Evolutionary conservation across 2,113 vertebrate species (phyloP), one percentile per base, ranked within the genome.

Genomic region (Sinocyclocheilus maitianheensis): DNA sequence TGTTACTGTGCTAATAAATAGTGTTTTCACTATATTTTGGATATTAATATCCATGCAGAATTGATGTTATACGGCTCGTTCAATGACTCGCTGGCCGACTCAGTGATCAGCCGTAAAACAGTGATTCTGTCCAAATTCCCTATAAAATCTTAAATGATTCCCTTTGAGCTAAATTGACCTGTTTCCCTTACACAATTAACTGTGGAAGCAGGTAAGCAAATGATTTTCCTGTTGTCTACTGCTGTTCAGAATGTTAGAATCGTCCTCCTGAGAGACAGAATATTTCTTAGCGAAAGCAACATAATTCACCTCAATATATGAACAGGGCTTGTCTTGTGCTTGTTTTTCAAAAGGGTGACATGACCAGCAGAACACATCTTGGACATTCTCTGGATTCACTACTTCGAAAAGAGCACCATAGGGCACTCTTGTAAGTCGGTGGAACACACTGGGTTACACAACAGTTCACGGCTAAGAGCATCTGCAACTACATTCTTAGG

Each of bases 181-280:
- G 26, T 1, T 26, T 18, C 13, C 10, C 26, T 26, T 26, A 26
- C 26, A 1, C 26, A 26, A 74, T 9, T 0, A 43, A 9, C 71
- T 74, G 71, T 37, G 71, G 71, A 20, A 20, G 71, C 71, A 43
- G 18, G 16, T 74, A 74, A 74, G 20, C 71, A 74, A 18, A 74
- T 46, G 71, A 46, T 11, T 46, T 7, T 43, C 34, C 71, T 43
- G 71, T 75, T 22, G 18, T 7, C 40, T 9, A 2, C 71, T 43
- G 16, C 37, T 46, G 37, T 43, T 1, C 1, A n/a, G 3, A 7
- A 75, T 12, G 71, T 37, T 20, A 10, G 34, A 75, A 22, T 46
- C 37, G 1, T 74, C 18, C 34, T 74, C 18, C 71, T 22, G 16
- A 20, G 18, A 74, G 16, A 74, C 11, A 43, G 7, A 18, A 40